phyloP scores from a whole-genome alignment of 2,113 vertebrate genomes.

The Nycticorax nycticorax region DNA sequence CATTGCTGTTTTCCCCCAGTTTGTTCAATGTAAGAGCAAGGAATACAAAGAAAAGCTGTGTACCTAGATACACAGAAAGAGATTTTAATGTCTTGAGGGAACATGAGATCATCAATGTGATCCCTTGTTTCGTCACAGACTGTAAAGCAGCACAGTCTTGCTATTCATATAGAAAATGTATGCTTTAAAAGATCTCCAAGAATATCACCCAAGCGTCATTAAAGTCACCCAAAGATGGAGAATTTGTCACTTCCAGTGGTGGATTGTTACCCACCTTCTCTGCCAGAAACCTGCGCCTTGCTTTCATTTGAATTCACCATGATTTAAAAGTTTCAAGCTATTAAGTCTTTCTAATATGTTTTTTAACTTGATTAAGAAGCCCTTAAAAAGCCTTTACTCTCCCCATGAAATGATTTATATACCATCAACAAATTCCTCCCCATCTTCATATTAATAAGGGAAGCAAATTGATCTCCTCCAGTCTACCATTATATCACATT shows the following conservation, averaged over 20 bases:
- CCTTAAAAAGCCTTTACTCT: conserved; percentile 15
- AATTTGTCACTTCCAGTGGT: not conserved
- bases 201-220: not conserved
- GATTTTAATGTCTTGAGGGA: conserved; percentile 4
- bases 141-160: not conserved
- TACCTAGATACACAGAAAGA: not conserved
- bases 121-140: not conserved
- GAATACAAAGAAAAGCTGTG: not conserved
- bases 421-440: conserved; percentile 4
- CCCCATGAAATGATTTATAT: conserved; percentile 9
- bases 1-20: not conserved
- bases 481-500: not conserved
- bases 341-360: not conserved
- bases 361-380: conserved; percentile 44
- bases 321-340: conserved; percentile 3
- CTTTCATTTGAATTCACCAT: not conserved
- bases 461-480: conserved; percentile 8
- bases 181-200: not conserved
- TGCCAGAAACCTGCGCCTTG: not conserved
- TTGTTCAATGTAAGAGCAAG: not conserved
- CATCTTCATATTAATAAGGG: conserved; percentile 31
- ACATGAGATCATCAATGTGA: not conserved
- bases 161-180: not conserved
- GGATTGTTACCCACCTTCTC: not conserved
- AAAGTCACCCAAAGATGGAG: not conserved